Conservation (phyloP, 2,888 invertebrate species). For the Synergus laeviventris region DNA sequence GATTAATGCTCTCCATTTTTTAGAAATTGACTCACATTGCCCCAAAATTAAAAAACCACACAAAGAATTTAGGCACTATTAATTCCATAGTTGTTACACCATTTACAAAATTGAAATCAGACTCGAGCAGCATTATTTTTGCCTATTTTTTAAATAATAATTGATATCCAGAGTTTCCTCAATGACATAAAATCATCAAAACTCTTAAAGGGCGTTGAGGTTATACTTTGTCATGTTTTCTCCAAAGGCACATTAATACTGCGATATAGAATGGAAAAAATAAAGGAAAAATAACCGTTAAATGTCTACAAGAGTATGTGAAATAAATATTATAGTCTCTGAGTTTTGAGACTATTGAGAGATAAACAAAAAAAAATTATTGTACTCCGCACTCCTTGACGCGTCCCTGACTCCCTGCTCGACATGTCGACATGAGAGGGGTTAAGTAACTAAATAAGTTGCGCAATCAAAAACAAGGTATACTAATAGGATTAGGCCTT, state of each 20-base stretch:
- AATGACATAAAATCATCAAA: not conserved
- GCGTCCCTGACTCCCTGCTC: not conserved
- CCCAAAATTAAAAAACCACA: not conserved
- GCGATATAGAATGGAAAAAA: not conserved
- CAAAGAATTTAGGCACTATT: not conserved
- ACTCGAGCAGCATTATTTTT: not conserved
- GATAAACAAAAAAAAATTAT: not conserved
- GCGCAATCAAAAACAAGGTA: not conserved
- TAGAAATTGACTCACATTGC: conserved; percentile 19
- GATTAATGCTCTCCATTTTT: conserved; percentile 22
- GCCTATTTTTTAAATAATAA: not conserved
- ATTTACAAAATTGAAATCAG: not conserved
- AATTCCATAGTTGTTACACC: not conserved
- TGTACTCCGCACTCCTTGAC: not conserved
- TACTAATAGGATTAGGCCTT: not conserved
- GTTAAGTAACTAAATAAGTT: not conserved
- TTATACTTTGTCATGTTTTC: conserved; percentile 5
- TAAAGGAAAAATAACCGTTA: not conserved
- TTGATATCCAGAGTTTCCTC: not conserved
- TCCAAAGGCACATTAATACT: not conserved
- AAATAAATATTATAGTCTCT: not conserved
- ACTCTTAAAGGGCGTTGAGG: conserved; percentile 25
- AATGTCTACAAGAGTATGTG: not conserved
- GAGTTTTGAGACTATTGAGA: not conserved
- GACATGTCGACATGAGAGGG: too few species aligned